These are phyloP conservation scores for Hipparchia semele DNA, from an alignment of 2,888 invertebrate species.

Conservation along the genomic window DNA sequence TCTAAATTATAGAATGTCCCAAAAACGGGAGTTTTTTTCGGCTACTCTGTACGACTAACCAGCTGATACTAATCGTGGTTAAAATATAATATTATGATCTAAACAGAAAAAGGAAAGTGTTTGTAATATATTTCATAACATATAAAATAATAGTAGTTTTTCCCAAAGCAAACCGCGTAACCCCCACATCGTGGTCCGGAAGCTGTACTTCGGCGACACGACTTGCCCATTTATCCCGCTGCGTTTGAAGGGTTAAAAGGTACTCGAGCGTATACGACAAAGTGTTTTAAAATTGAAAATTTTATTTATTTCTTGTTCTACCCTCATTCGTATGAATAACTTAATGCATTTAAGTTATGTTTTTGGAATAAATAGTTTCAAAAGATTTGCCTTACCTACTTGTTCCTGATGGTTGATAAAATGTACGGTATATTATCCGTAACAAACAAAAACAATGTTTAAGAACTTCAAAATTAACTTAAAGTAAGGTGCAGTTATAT, in stretches of 20 bases:
- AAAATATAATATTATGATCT: too few relatives aligned
- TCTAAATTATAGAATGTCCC: too few relatives aligned
- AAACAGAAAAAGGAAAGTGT: background rate
- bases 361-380: conserved; percentile 1
- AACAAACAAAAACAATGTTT: too few relatives aligned
- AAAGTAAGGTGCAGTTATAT: too few relatives aligned
- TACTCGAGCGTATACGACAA: conserved; percentile 43
- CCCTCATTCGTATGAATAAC: conserved; percentile 4
- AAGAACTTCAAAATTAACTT: background rate
- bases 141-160: conserved; percentile 30
- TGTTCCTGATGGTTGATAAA: background rate
- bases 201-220: conserved; percentile 70
- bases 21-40: too few relatives aligned
- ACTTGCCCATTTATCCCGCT: conserved; percentile 75
- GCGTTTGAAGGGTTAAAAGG: conserved; percentile 66
- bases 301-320: conserved; percentile 22
- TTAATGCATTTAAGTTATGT: conserved; percentile 4
- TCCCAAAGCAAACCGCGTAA: conserved; percentile 39
- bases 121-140: background rate
- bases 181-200: conserved; percentile 54
- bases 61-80: too few relatives aligned
- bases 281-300: conserved; percentile 40
- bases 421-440: background rate
- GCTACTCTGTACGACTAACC: too few relatives aligned
- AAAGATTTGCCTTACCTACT: background rate